These are phyloP conservation scores for Drosophila ustulata DNA, from an alignment of 2,888 invertebrate genomes.

Conservation along the genomic window DNA sequence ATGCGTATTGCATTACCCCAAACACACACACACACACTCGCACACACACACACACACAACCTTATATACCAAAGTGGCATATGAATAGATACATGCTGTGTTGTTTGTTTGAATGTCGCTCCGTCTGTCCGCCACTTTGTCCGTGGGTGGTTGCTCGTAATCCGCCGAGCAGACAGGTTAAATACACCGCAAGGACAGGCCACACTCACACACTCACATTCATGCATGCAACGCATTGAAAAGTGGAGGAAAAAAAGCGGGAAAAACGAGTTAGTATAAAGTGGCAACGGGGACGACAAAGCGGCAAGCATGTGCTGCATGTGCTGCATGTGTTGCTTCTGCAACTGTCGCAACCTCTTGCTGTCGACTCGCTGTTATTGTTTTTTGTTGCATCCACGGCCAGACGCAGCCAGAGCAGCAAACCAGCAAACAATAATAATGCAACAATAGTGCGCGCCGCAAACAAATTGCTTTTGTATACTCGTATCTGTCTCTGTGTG, in stretches of 20 bases:
- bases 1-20: conserved; percentile 75
- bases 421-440: conserved; percentile 77
- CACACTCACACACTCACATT: conserved; percentile 30
- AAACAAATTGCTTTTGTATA: conserved; percentile 76
- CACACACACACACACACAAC: conserved; percentile 6
- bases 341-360: conserved; percentile 45
- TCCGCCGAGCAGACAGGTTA: conserved; percentile 83
- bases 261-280: conserved; percentile 52
- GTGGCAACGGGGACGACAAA: conserved; percentile 56
- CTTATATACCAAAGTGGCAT: conserved; percentile 61
- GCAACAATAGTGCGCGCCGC: conserved; percentile 77
- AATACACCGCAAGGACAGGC: conserved; percentile 83
- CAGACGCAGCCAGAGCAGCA: conserved; percentile 50
- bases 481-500: conserved; percentile 18
- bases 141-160: conserved; percentile 68
- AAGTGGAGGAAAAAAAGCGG: conserved; percentile 41
- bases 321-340: conserved; percentile 48
- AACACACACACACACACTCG: conserved; percentile 25
- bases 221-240: not conserved
- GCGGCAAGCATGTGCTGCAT: conserved; percentile 64
- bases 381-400: conserved; percentile 30
- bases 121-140: conserved; percentile 34
- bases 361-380: not conserved
- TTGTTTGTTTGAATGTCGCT: conserved; percentile 58
- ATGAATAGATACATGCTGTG: conserved; percentile 76